Base-by-base conservation (phyloP, 2,888 invertebrate species). In the Microctonus brassicae region DNA sequence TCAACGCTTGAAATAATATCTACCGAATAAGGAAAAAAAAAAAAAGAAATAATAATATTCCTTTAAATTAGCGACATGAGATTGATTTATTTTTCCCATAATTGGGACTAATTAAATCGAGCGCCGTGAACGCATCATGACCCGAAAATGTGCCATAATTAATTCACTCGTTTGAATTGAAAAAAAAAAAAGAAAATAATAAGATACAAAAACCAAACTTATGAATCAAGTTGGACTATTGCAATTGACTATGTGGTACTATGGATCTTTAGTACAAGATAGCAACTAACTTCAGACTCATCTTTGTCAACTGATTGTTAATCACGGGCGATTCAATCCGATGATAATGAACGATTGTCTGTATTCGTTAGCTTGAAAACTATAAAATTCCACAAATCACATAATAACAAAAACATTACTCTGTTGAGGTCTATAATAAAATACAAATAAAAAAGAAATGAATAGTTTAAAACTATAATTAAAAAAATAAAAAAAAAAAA, bases 111-210 rank as follows among this genome's bases (percentile, higher is more conserved):
- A 52, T 24, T 47, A 7, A n/a, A 47, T 26, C 47, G 47, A 47
- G 47, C 17, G 17, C 17, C 20, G 7, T 47, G 47, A 47, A 47
- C 7, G 9, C 17, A 47, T 6, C 7, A 47, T 47, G 3, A 26
- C 29, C 64, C 29, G 34, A 24, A 64, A 64, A 64, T 53, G 64
- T 64, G 64, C 64, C 64, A 64, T 64, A 64, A 52, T 13, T 22
- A 61, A 22, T 22, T 34, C 1, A 26, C 4, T 24, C 5, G 11
- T 2, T n/a, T 0, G 24, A 24, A 13, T 24, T 24, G 2, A 3
- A 42, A 11, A 42, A 42, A 42, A 55, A 22, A 6, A 17, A 6
- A 2, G 17, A 24, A 22, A 24, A 1, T 24, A 26, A 55, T 24
- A 26, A n/a, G n/a, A n/a, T n/a, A n/a, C n/a, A n/a, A n/a, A n/a